Evolutionary conservation across 2,888 invertebrate species (phyloP), one percentile per base, ranked within the genome.

Genomic region (Nemurella pictetii): DNA sequence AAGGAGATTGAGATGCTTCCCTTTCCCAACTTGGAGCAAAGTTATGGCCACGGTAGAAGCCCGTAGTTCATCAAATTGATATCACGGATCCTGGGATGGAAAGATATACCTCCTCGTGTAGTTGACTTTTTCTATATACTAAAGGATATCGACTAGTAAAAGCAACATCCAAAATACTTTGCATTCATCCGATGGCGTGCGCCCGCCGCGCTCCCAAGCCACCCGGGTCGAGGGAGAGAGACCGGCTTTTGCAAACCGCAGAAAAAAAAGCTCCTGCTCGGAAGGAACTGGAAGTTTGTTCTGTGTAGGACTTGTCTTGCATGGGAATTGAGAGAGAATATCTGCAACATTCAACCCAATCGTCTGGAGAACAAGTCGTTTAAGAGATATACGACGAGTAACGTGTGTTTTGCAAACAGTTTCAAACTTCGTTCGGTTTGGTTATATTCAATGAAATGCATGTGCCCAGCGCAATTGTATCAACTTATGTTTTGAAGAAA

Each of bases 321-420:
- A 78, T 78, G 28, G 78, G 30, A 78, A 78, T 78, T n/a, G 78
- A 78, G 30, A 29, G 28, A n/a, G 30, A 30, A 78, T 78, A 78
- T 78, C 78, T 78, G 78, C 78, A 78, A 78, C 78, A 78, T 78
- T 78, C 78, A 78, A 78, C 78, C 78, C 78, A 78, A 78, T 78
- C 78, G 78, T 78, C 78, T 78, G 30, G 78, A 78, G 78, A 78
- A 78, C 78, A 78, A 78, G 78, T 78, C 78, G 78, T 78, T 78
- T 30, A 28, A 78, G 29, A 78, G 30, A 78, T 78, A 78, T 78
- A 78, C 78, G 78, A 30, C 29, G 78, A n/a, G 78, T 78, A 78
- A 78, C 78, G 78, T 78, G 78, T 78, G 78, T 78, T 78, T 78
- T 78, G 28, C 78, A 36, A 81, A 81, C 81, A 81, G 55, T 81